Conservation (phyloP, 2,888 invertebrate species). For the Pheosia gnoma region DNA sequence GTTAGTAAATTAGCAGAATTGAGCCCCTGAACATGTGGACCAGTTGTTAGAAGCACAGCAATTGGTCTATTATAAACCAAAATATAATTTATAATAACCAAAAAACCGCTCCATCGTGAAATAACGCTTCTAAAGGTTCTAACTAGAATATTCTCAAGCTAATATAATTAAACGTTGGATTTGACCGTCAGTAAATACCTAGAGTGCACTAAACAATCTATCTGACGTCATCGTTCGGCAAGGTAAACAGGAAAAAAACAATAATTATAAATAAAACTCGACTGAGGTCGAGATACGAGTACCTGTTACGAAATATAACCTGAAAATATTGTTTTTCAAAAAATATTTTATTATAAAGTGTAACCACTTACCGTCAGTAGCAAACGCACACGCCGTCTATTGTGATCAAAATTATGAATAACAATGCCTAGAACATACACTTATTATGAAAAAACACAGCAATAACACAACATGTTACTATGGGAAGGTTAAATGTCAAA, state of each 20-base stretch:
- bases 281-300: neutral
- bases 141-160: too few relatives aligned
- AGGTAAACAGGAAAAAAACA: neutral
- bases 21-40: too few relatives aligned
- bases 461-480: constrained; percentile 7
- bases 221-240: neutral
- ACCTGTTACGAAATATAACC: neutral
- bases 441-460: neutral
- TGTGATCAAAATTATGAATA: neutral
- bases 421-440: neutral
- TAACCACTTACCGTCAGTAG: neutral
- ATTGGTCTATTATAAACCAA: too few relatives aligned
- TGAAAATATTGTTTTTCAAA: neutral
- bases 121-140: too few relatives aligned
- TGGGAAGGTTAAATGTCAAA: constrained; percentile 29
- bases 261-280: neutral
- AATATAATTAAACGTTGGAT: too few relatives aligned
- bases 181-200: too few relatives aligned
- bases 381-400: neutral
- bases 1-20: too few relatives aligned
- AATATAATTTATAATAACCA: too few relatives aligned
- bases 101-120: too few relatives aligned
- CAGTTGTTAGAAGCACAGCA: too few relatives aligned
- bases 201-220: neutral
- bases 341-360: neutral